phyloP scores from a whole-genome alignment of 23 tunicate genomes.

The Diplosoma virens region DNA sequence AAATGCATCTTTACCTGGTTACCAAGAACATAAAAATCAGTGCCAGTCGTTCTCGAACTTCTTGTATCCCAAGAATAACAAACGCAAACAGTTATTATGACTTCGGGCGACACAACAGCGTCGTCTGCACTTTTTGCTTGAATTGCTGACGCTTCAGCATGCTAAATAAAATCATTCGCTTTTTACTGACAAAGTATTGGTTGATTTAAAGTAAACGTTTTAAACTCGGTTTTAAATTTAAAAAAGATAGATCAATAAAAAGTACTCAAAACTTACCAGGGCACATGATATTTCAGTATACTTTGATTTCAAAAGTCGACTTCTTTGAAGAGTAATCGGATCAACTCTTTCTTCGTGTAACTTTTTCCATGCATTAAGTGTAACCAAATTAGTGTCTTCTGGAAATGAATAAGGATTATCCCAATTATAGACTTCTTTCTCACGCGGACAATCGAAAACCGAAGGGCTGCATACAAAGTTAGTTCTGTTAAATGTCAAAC shows the following conservation, averaged over 20 bases:
- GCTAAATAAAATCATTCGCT: not conserved
- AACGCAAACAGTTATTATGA: slow-evolving; percentile 58
- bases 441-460: slow-evolving; percentile 45
- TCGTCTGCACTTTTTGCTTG: slow-evolving; percentile 60
- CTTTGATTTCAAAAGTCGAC: slow-evolving; percentile 40
- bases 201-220: no score
- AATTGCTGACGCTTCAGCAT: slow-evolving; percentile 19
- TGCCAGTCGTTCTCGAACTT: slow-evolving; percentile 40
- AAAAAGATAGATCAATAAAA: no score
- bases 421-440: slow-evolving; percentile 54
- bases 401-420: slow-evolving; percentile 50
- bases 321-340: not conserved
- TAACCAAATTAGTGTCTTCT: slow-evolving; percentile 26
- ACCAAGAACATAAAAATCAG: slow-evolving; percentile 60
- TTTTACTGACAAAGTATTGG: no score
- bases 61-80: slow-evolving; percentile 39
- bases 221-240: no score
- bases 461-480: slow-evolving; percentile 10
- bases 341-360: not conserved
- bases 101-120: slow-evolving; percentile 43
- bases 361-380: slow-evolving; percentile 47
- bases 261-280: slow-evolving; percentile 28
- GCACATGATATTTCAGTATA: slow-evolving; percentile 69
- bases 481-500: not conserved
- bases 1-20: slow-evolving; percentile 52